Conservation (phyloP, 2,113 vertebrate genomes). For the Rousettus leschenaultii region DNA sequence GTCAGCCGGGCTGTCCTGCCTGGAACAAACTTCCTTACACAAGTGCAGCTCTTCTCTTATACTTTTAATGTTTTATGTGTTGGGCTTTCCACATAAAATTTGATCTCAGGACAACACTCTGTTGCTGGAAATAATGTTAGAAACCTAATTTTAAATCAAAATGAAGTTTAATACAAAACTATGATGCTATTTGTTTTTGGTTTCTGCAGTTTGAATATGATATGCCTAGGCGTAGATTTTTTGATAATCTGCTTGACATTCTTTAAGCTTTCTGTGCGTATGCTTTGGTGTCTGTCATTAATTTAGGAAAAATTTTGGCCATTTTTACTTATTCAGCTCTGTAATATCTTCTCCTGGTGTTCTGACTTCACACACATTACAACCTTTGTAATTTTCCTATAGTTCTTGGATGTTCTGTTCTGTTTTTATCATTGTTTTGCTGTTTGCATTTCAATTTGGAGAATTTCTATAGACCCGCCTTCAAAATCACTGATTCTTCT, state of each 20-base stretch:
- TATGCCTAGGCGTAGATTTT: background rate
- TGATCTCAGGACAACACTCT: background rate
- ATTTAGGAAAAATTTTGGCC: background rate
- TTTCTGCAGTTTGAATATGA: background rate
- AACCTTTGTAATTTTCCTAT: background rate
- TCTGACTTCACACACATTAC: background rate
- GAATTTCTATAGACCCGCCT: background rate
- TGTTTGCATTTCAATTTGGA: background rate
- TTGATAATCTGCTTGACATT: background rate
- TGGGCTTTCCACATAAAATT: background rate
- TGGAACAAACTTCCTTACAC: background rate
- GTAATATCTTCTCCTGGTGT: background rate
- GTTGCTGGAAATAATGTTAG: background rate
- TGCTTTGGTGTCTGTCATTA: background rate
- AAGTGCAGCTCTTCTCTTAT: background rate
- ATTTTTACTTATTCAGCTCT: background rate
- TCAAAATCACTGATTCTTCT: background rate
- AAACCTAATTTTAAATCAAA: background rate
- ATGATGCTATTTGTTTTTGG: background rate
- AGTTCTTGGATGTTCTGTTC: background rate
- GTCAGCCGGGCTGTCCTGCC: background rate
- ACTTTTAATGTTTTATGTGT: background rate
- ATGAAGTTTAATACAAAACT: background rate
- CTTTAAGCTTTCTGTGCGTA: background rate
- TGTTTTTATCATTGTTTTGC: background rate